Evolutionary conservation across 2,888 invertebrate genomes (phyloP).

Genomic region (Pocota personata): DNA sequence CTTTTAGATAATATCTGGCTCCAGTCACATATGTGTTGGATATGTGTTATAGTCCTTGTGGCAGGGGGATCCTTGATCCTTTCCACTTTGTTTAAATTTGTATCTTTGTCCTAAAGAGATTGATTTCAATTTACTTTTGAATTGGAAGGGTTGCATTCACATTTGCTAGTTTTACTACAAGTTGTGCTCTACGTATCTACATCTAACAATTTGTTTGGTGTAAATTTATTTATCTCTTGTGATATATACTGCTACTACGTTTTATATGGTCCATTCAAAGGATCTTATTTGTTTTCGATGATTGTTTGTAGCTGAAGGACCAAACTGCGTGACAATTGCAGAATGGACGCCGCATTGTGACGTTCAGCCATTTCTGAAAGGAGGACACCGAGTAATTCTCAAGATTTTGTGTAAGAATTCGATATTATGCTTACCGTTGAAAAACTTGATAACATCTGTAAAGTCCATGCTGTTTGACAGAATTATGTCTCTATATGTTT

Average conservation of each 20-base stretch:
- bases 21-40: constrained; percentile 72
- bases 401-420: neutral
- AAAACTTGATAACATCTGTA: constrained; percentile 98
- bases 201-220: constrained; percentile 35
- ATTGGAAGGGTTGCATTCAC: constrained; percentile 33
- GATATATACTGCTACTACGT: constrained; percentile 8
- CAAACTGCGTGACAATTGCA: constrained; percentile 92
- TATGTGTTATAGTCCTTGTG: constrained; percentile 64
- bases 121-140: constrained; percentile 8
- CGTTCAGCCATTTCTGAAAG: constrained; percentile 96
- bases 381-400: no score
- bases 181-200: constrained; percentile 53
- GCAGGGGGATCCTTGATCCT: constrained; percentile 19
- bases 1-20: constrained; percentile 53
- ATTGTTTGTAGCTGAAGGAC: constrained; percentile 95
- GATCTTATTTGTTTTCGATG: constrained; percentile 92
- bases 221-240: constrained; percentile 47
- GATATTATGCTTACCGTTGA: constrained; percentile 89
- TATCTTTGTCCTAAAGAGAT: neutral
- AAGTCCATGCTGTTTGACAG: constrained; percentile 98
- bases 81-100: constrained; percentile 14
- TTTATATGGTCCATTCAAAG: constrained; percentile 28
- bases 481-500: constrained; percentile 97
- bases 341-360: constrained; percentile 92
- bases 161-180: constrained; percentile 37